Percentiles rank a stretch among this genome's conserved stretches.
Evolutionary conservation across 2,113 vertebrate species (phyloP).

Genomic region (Turdus rufiventris): DNA sequence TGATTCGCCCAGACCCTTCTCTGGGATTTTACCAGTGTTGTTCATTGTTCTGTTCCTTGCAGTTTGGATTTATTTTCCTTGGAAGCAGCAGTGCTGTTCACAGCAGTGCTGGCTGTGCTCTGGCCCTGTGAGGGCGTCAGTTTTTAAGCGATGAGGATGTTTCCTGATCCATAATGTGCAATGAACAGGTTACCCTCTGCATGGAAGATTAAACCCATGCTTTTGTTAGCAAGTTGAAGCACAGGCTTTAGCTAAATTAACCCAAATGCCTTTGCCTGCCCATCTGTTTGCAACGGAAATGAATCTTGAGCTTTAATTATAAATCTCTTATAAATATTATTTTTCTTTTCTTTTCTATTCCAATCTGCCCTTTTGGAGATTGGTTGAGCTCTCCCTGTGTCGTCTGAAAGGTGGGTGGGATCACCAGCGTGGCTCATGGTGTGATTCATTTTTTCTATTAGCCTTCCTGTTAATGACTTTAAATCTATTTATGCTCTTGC

Average conservation of each 20-base stretch:
- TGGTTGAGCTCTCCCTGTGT: neutral
- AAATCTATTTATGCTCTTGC: neutral
- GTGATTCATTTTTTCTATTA: neutral
- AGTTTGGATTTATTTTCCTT: neutral
- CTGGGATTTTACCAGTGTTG: neutral
- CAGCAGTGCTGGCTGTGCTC: neutral
- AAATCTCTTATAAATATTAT: slow-evolving; percentile 35
- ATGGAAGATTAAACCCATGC: neutral
- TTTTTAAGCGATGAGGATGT: neutral
- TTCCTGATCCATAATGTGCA: neutral
- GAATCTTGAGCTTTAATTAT: slow-evolving; percentile 28
- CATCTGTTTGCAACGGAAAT: slow-evolving; percentile 42
- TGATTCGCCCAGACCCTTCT: neutral
- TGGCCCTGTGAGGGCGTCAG: neutral
- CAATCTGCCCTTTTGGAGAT: neutral
- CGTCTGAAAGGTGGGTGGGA: neutral
- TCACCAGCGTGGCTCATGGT: neutral
- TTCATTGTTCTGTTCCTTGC: neutral
- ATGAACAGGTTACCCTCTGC: neutral
- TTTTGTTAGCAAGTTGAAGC: slow-evolving; percentile 40
- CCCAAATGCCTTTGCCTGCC: slow-evolving; percentile 7
- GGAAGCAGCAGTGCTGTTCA: neutral
- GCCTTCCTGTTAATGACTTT: neutral
- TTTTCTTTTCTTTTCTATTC: neutral
- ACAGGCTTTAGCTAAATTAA: slow-evolving; percentile 42